phyloP scores from a whole-genome alignment of 2,888 invertebrate species.

The Pachycephus smyrnensis region DNA sequence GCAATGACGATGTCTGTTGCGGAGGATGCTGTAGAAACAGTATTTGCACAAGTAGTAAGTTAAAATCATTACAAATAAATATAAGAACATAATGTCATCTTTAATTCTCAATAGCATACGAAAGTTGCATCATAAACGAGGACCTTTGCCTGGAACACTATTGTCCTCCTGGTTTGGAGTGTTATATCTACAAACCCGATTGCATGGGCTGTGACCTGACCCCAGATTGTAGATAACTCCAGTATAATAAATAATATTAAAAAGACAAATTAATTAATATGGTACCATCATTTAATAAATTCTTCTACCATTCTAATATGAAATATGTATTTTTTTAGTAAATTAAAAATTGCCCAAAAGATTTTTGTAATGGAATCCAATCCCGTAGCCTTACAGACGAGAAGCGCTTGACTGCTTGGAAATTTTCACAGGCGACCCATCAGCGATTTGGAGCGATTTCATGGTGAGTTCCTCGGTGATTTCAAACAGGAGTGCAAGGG shows the following conservation, averaged over 20 bases:
- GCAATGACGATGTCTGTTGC: slow-evolving; percentile 70
- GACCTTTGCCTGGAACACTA: slow-evolving; percentile 49
- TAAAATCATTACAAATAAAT: slow-evolving; percentile 11
- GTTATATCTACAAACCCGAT: slow-evolving; percentile 50
- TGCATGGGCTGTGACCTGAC: slow-evolving; percentile 50
- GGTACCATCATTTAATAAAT: background rate
- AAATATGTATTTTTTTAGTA: background rate
- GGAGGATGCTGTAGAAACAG: slow-evolving; percentile 72
- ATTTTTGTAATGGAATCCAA: slow-evolving; percentile 6
- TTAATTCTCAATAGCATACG: slow-evolving; percentile 46
- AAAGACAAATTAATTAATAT: background rate
- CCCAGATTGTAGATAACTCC: slow-evolving; percentile 34
- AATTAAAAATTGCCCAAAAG: background rate
- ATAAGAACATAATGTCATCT: slow-evolving; percentile 19
- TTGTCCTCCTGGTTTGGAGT: slow-evolving; percentile 55
- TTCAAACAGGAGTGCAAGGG: slow-evolving; percentile 8
- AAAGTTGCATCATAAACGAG: slow-evolving; percentile 44
- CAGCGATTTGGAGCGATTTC: slow-evolving; percentile 6
- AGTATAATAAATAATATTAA: background rate
- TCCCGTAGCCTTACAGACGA: background rate
- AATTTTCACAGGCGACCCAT: slow-evolving; percentile 5
- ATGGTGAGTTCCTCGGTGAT: slow-evolving; percentile 6
- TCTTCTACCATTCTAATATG: background rate
- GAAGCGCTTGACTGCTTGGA: background rate
- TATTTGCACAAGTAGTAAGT: slow-evolving; percentile 71